phyloP scores from a whole-genome alignment of 2,888 invertebrate genomes.

The Helicoverpa assulta region DNA sequence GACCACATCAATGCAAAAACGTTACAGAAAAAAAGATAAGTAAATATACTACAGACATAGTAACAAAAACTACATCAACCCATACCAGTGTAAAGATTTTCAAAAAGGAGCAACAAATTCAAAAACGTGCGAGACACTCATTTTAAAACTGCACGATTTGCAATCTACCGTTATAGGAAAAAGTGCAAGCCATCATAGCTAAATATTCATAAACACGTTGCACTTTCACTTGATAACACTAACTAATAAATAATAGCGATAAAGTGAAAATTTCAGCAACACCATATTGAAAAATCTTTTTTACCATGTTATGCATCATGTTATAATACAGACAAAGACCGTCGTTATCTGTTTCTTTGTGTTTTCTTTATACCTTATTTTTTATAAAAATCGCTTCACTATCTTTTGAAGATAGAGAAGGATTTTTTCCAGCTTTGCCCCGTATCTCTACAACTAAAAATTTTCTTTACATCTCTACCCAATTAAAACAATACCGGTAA shows the following conservation, averaged over 20 bases:
- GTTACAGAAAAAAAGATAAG: too few species aligned
- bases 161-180: background rate
- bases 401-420: too few species aligned
- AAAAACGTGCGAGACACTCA: background rate
- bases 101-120: background rate
- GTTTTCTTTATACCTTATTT: too few species aligned
- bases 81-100: background rate
- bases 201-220: slow-evolving; percentile 26
- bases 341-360: too few species aligned
- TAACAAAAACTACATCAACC: background rate
- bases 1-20: too few species aligned
- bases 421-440: too few species aligned
- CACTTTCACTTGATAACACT: background rate
- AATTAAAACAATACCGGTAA: too few species aligned
- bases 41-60: too few species aligned
- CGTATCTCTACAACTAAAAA: too few species aligned
- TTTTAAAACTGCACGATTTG: background rate
- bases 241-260: slow-evolving; percentile 17
- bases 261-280: slow-evolving; percentile 8
- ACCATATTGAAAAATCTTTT: background rate
- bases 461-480: too few species aligned
- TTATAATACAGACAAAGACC: too few species aligned
- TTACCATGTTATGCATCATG: background rate
- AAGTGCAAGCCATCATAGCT: background rate
- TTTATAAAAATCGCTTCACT: too few species aligned